Percentiles rank a stretch among this genome's conserved stretches.
phyloP scores from a whole-genome alignment of 2,888 invertebrate genomes.

The Sphecodes monilicornis region DNA sequence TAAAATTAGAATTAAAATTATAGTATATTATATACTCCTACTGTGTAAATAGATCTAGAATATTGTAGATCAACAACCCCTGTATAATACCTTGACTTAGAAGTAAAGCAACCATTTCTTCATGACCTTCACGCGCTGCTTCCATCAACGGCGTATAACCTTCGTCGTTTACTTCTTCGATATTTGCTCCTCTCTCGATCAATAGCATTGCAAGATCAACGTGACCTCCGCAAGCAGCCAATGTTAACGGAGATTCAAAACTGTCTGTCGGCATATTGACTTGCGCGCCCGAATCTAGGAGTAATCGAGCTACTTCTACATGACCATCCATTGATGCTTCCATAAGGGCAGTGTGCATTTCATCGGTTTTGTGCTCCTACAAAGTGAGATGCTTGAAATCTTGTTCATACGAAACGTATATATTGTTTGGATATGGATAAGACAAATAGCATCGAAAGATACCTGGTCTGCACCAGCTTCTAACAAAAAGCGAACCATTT shows the following conservation, averaged over 20 bases:
- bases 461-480: conserved; percentile 96
- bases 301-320: conserved; percentile 97
- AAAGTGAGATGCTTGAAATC: conserved; percentile 40
- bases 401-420: not conserved
- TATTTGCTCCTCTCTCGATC: conserved; percentile 98
- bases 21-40: not conserved
- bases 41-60: not conserved
- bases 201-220: conserved; percentile 98
- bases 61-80: not conserved
- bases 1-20: not conserved
- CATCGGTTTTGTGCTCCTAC: conserved; percentile 99
- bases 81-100: conserved; percentile 90
- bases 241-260: conserved; percentile 98
- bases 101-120: conserved; percentile 98
- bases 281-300: conserved; percentile 98
- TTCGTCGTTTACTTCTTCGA: conserved; percentile 99
- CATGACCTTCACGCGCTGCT: conserved; percentile 99
- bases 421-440: not conserved
- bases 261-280: conserved; percentile 99
- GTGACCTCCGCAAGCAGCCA: conserved; percentile 99
- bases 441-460: conserved; percentile 16
- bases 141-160: conserved; percentile 99
- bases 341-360: conserved; percentile 99
- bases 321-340: conserved; percentile 99
- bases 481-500: conserved; percentile 98